These are phyloP conservation scores for Arothron firmamentum DNA, from an alignment of 2,113 vertebrate species.

Conservation along the genomic window DNA sequence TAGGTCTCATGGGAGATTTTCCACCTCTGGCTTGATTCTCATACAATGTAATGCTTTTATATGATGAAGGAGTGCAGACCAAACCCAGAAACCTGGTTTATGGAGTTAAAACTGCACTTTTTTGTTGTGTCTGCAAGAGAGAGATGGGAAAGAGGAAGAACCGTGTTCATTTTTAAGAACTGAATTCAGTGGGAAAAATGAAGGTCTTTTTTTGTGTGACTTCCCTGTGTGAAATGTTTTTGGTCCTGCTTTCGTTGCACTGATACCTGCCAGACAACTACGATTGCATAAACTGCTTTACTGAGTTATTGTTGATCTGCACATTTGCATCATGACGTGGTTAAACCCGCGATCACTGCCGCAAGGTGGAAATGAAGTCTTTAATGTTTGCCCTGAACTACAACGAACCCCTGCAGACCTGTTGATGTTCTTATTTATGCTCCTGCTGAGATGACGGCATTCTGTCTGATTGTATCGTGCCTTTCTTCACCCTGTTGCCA, in stretches of 20 bases:
- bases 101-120: constrained; percentile 65
- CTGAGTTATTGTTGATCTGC: constrained; percentile 57
- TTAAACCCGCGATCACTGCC: constrained; percentile 45
- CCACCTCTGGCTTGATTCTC: neutral
- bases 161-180: constrained; percentile 14
- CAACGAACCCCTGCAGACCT: constrained; percentile 25
- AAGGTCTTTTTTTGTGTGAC: constrained; percentile 53
- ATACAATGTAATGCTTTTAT: constrained; percentile 11
- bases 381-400: constrained; percentile 2
- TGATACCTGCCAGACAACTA: constrained; percentile 67
- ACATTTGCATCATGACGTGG: constrained; percentile 55
- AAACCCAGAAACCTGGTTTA: constrained; percentile 59
- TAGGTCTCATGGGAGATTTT: neutral
- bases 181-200: constrained; percentile 30
- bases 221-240: constrained; percentile 37
- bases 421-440: constrained; percentile 23
- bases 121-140: constrained; percentile 32
- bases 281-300: constrained; percentile 67
- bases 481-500: constrained; percentile 53
- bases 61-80: constrained; percentile 57
- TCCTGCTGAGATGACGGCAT: constrained; percentile 32
- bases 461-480: constrained; percentile 56
- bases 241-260: constrained; percentile 71
- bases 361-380: constrained; percentile 28
- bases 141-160: neutral